Base-by-base conservation (phyloP, 2,113 vertebrate species). In the Rhinolophus sinicus region DNA sequence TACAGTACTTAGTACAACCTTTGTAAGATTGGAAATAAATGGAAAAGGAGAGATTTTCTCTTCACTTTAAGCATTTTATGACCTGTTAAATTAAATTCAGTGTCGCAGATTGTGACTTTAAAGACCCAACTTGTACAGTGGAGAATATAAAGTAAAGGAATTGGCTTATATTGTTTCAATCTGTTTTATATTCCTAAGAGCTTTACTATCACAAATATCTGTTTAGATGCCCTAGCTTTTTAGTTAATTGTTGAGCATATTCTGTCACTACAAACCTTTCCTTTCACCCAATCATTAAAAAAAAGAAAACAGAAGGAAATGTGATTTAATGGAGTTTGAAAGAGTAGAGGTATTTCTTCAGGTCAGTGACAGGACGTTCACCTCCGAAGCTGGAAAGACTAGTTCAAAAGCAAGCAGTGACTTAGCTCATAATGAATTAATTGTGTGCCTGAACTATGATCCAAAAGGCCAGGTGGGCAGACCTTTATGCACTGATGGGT, bases 401-500 rank as follows among this genome's bases (percentile, higher is more conserved):
- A 98, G 97, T 98, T 99, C 98, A 98, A 98, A 98, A 98, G 98
- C 98, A 97, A 98, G 97, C 98, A 97, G 96, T 98, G 98, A 98
- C 98, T 98, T 97, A 97, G 92, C 95, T 98, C 98, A 99, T 99
- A 99, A 99, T 99, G 98, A 99, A 99, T 99, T 98, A 99, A 99
- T 99, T 99, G 99, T 99, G 98, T 98, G 98, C 97, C 98, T 99
- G 99, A 99, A 99, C 99, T 99, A 96, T 99, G 99, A 98, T 98
- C 99, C 98, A 96, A 97, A 94, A 98, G 99, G 98, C 97, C 99
- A 99, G 98, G 98, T 99, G 98, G 98, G 96, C 98, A 97, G 99
- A 99, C 99, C 99, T 98, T 98, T 98, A 95, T 98, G 97, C 98
- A 98, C 99, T 98, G 98, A 99, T 99, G 98, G 98, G 98, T 98